Evolutionary conservation across 35 echinoderm and acorn worm species (phyloP).

Genomic region (Apostichopus japonicus): DNA sequence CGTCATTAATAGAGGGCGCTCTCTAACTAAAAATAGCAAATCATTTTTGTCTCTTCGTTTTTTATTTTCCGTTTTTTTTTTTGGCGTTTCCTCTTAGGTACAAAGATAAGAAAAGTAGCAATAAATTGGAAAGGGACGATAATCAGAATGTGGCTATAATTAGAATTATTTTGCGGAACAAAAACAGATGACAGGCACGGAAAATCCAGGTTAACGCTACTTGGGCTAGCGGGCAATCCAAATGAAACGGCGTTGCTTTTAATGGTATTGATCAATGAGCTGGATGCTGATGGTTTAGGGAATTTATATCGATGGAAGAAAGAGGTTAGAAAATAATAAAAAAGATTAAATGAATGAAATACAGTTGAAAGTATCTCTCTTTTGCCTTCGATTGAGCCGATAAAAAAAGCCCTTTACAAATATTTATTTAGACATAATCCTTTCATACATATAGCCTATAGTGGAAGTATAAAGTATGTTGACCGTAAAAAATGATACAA

Average conservation of each 20-base stretch:
- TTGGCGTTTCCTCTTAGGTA: too few species aligned
- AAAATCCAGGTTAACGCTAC: constrained; percentile 16
- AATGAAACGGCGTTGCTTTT: background rate
- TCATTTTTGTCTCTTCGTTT: too few species aligned
- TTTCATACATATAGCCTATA: background rate
- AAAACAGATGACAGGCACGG: background rate
- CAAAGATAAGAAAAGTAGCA: background rate
- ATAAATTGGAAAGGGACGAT: background rate
- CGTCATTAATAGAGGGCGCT: background rate
- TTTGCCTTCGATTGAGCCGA: background rate
- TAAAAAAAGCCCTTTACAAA: background rate
- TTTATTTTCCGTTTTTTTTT: too few species aligned
- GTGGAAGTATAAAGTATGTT: background rate
- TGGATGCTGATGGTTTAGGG: background rate
- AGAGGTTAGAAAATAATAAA: background rate
- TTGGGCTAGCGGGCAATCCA: constrained; percentile 16
- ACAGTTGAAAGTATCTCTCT: background rate
- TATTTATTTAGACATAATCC: background rate
- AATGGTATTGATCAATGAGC: constrained; percentile 15
- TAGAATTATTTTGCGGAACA: constrained; percentile 3
- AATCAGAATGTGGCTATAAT: constrained; percentile 20
- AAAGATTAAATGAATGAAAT: background rate
- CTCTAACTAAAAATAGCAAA: background rate
- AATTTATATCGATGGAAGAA: background rate
- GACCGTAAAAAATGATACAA: background rate